Base-by-base conservation (phyloP, 1,140 invertebrate species). In the Charaxes varanes region DNA sequence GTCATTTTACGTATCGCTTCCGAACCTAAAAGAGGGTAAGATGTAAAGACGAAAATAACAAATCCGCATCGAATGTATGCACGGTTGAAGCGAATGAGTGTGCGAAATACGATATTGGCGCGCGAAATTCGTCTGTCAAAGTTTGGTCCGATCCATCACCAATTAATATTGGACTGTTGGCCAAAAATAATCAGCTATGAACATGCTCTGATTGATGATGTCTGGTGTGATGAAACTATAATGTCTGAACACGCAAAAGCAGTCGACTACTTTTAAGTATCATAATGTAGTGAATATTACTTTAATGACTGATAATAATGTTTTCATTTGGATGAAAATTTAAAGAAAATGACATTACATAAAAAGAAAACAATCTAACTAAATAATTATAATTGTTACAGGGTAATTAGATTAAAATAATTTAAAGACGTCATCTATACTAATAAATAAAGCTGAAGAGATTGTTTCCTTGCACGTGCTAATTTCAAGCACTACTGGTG, bases 1-100 rank as follows among this genome's bases (percentile, higher is more conserved):
- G 73, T 72, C 68, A 74, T 80, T 79, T 76, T 63, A 78, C 71
- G 76, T 82, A 78, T 80, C 76, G 70, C 62, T 82, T 80, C 76
- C 76, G 68, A 72, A 47, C 58, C 53, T 57, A 60, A 69, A 73
- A 59, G 71, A 76, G 74, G 78, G 71, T 73, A 73, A 65, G 61
- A 62, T 53, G 57, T 57, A 61, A 68, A 67, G 70, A 69, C 61
- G 72, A 71, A 73, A 72, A 78, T 78, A 79, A 79, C 77, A 81
- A 76, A 76, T 76, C 73, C 71, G 57, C 64, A 70, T 69, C 62
- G 62, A 71, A 73, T 71, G 62, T 68, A 72, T 71, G 72, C 69
- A 69, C 61, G 67, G 58, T 37, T 57, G 48, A 46, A 62, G 49
- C 47, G 58, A 63, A 72, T 63, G 58, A 68, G 55, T 61, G 37